Evolutionary conservation across 2,113 vertebrate genomes (phyloP), one percentile per base, ranked within the genome.

Genomic region (Panthera tigris): DNA sequence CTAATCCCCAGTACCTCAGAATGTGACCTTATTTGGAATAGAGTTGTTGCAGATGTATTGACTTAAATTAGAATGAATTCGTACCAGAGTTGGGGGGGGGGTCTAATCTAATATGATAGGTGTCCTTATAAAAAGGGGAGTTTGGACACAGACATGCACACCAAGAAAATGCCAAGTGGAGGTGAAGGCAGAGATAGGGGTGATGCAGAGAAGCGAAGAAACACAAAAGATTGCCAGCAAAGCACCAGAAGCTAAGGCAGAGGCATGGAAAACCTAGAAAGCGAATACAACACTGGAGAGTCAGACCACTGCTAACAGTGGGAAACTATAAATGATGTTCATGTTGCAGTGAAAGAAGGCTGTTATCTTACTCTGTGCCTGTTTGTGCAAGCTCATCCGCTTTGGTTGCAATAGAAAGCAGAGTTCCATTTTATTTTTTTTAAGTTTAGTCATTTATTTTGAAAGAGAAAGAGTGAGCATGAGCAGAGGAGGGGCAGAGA

Each of bases 351-450:
- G 45, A 96, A 76, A 66, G 61, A 87, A 74, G 61, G 82, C 8
- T 57, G 1, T 50, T 50, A 18, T 52, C 45, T 95, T 83, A 50
- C 36, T 86, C 76, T 84, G 55, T 19, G 41, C 2, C 4, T 90
- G 4, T 80, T 48, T 65, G 45, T 79, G 7, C 66, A 82, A 39
- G 41, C 21, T 25, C 61, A 84, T 92, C 66, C 33, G 4, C 73
- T 90, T 39, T 36, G 25, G 55, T 41, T 85, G 65, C 48, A 36
- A 66, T 25, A 39, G 61, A 94, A 94, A 95, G 41, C 55, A 41
- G 89, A 97, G 80, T 79, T 29, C 45, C 68, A 66, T 45, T 82
- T 95, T 93, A 83, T 61, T 61, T 23, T 61, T 57, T 23, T 61
- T 23, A 61, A 61, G 57, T 61, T 23, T 61, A 2, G 21, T 61